These are phyloP conservation scores for Dermolepida albohirtum DNA, from an alignment of 2,888 invertebrate species.

Conservation along the genomic window DNA sequence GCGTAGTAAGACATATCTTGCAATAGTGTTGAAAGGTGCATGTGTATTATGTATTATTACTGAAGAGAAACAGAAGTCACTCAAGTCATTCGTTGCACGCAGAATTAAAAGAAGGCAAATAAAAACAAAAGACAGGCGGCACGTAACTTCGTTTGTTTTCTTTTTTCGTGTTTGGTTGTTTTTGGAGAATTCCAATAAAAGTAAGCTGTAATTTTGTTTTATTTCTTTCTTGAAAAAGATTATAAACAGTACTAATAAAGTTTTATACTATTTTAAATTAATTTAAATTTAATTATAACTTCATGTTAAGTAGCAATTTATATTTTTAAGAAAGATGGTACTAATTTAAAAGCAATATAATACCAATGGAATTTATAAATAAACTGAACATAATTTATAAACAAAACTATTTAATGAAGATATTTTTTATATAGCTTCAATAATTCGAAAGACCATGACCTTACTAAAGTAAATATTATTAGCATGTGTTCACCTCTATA, in stretches of 20 bases:
- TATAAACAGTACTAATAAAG: too few species aligned
- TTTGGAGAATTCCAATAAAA: slow-evolving; percentile 12
- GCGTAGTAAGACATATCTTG: too few species aligned
- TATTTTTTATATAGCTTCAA: background rate
- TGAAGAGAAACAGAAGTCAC: background rate
- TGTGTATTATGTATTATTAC: background rate
- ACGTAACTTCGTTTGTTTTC: slow-evolving; percentile 17
- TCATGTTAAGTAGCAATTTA: too few species aligned
- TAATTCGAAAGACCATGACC: slow-evolving; percentile 10
- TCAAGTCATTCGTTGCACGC: slow-evolving; percentile 1
- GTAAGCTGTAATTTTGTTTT: slow-evolving; percentile 14
- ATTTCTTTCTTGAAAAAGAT: too few species aligned
- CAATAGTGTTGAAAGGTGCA: slow-evolving; percentile 6
- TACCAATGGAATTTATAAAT: too few species aligned
- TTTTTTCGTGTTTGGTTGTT: slow-evolving; percentile 10
- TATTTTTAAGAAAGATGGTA: too few species aligned
- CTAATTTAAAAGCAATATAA: too few species aligned
- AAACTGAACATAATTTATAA: too few species aligned
- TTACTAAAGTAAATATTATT: slow-evolving; percentile 3
- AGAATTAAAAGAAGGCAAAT: slow-evolving; percentile 13
- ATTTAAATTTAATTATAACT: too few species aligned
- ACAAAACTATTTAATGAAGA: background rate
- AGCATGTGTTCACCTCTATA: slow-evolving; percentile 15
- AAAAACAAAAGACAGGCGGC: slow-evolving; percentile 3
- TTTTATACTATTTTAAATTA: too few species aligned